Percentiles rank a stretch among this genome's conserved stretches.
These are phyloP conservation scores for Capreolus pygargus DNA, from an alignment of 2,113 vertebrate genomes.

Conservation along the genomic window DNA sequence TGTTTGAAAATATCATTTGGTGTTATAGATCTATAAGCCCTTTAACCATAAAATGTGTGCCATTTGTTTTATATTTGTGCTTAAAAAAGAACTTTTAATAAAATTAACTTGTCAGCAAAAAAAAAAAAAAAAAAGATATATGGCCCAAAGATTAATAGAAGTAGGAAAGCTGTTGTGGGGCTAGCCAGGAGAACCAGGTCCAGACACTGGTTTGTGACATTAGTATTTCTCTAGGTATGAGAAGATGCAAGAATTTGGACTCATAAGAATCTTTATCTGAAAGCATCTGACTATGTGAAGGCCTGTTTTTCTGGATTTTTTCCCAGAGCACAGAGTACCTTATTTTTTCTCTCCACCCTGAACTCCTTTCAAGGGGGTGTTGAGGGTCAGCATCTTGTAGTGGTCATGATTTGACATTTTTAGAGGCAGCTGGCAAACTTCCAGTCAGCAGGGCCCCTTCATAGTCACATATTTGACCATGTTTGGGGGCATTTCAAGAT, in stretches of 20 bases:
- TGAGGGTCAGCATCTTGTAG: background rate
- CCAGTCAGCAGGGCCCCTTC: background rate
- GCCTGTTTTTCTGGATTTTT: background rate
- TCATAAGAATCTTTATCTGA: background rate
- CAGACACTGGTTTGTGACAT: background rate
- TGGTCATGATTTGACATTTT: background rate
- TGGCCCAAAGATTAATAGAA: background rate
- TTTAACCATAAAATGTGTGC: background rate
- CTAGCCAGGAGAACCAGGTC: background rate
- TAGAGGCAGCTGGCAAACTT: background rate
- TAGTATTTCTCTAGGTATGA: background rate
- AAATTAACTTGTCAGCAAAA: constrained; percentile 7
- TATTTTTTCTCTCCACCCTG: background rate
- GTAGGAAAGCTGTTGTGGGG: background rate
- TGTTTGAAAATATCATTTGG: background rate
- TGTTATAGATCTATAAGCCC: background rate
- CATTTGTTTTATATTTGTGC: background rate
- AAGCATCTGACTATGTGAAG: background rate
- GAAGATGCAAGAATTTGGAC: background rate
- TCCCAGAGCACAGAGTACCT: background rate
- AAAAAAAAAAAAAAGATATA: too few relatives aligned
- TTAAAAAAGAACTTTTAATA: background rate
- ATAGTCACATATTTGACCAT: background rate
- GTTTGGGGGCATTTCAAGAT: background rate
- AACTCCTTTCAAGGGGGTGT: background rate